Base-by-base conservation (phyloP, 35 echinoderm and acorn worm species). In the Acanthaster planci region DNA sequence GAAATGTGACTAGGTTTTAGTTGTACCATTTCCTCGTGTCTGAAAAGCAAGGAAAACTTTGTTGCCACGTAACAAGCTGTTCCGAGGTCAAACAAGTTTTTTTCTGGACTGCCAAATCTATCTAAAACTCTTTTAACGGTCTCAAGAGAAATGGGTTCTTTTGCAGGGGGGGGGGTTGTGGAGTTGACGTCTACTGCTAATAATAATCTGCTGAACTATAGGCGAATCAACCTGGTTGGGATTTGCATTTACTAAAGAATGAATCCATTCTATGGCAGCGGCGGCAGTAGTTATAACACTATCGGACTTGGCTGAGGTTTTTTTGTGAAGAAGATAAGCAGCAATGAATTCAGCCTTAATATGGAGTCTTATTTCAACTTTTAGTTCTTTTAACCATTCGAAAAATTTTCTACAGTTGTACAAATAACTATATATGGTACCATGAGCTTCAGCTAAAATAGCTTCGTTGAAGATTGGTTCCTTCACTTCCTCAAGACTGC, bases 181-280 rank as follows among this genome's bases (percentile, higher is more conserved):
- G 52, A 54, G 52, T 54, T 54, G 52, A 54, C 52, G 52, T 54
- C 52, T 54, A 54, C 8, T 19, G 52, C 52, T 54, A 19, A 9
- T 8, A 9, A 54, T 54, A 54, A 54, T 54, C 19, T 54, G 52
- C 19, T 54, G 52, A 9, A 54, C 52, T 19, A 54, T 9, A 9
- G 52, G 52, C 19, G 52, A 54, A 54, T 54, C 52, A 54, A 54
- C 52, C 8, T 8, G 52, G 52, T 54, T 54, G 52, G 52, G 52
- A 9, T 57, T 57, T 57, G 55, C 16, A 57, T 57, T 57, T 15
- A 57, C 55, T 19, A 57, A 22, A 57, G 55, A 57, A 57, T 57
- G 55, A 19, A 57, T 57, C 55, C 55, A 57, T 57, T 57, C 23
- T 57, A 57, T 57, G 55, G 55, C 55, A 57, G 55, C 16, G 55